Conservation (phyloP, 2,797 vertebrate genomes). For the Pseudomugil gertrudae region DNA sequence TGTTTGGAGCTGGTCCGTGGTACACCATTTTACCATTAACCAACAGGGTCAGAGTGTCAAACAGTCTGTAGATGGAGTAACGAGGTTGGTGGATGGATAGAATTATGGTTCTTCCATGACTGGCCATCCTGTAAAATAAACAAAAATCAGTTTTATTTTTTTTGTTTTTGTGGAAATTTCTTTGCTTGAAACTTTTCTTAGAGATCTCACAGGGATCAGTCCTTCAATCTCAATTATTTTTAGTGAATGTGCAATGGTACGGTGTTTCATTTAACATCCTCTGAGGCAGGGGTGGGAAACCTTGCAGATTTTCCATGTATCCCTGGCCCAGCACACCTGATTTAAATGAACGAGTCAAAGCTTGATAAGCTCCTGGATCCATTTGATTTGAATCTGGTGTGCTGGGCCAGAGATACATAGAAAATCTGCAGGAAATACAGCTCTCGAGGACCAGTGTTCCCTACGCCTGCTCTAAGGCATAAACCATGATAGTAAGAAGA, state of each 20-base stretch:
- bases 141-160: neutral
- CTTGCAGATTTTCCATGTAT: too few species aligned
- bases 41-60: conserved; percentile 89
- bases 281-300: too few species aligned
- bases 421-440: too few species aligned
- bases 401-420: too few species aligned
- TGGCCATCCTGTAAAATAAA: conserved; percentile 85
- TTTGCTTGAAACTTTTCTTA: too few species aligned
- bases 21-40: conserved; percentile 88
- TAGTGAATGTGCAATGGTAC: neutral
- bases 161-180: too few species aligned
- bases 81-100: conserved; percentile 96
- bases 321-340: too few species aligned
- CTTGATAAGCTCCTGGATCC: too few species aligned
- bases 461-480: too few species aligned
- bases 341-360: too few species aligned
- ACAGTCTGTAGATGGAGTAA: conserved; percentile 93
- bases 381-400: too few species aligned
- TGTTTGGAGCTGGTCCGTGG: conserved; percentile 85
- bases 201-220: neutral
- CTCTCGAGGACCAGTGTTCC: too few species aligned
- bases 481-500: neutral
- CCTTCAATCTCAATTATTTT: neutral
- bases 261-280: neutral
- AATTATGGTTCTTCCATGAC: conserved; percentile 89